Conservation (phyloP, 2,888 invertebrate species). For the Lymantria monacha region DNA sequence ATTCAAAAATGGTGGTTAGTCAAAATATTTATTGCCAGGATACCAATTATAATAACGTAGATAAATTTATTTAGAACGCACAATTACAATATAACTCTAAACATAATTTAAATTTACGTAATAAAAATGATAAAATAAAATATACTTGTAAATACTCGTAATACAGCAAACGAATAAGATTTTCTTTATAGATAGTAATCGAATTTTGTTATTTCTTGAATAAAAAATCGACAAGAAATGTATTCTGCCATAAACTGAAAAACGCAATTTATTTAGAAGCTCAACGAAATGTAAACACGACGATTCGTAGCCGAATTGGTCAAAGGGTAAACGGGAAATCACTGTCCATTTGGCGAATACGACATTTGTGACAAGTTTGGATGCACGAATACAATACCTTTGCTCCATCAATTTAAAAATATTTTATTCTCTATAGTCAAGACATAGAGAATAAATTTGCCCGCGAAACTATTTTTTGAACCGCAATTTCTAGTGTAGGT, state of each 20-base stretch:
- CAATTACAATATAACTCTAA: no score
- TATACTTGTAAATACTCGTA: no score
- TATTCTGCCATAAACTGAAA: slow-evolving; percentile 44
- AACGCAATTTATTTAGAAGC: slow-evolving; percentile 41
- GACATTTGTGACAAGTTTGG: slow-evolving; percentile 50
- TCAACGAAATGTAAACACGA: slow-evolving; percentile 52
- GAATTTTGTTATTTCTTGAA: neutral
- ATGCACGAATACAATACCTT: slow-evolving; percentile 19
- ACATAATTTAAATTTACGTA: no score
- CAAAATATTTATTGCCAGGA: no score
- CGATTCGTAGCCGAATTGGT: slow-evolving; percentile 56
- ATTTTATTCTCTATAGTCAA: slow-evolving; percentile 13
- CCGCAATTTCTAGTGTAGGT: slow-evolving; percentile 40
- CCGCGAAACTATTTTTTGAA: slow-evolving; percentile 26
- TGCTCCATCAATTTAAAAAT: slow-evolving; percentile 9
- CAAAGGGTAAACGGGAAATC: slow-evolving; percentile 63
- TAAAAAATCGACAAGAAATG: slow-evolving; percentile 10
- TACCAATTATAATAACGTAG: no score
- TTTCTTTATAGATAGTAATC: neutral
- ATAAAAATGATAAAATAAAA: no score
- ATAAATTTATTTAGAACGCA: no score
- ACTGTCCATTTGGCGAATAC: slow-evolving; percentile 56
- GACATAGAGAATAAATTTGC: slow-evolving; percentile 29
- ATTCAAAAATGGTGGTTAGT: no score
- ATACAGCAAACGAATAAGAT: no score